Evolutionary conservation across 2,888 invertebrate species (phyloP).

Genomic region (Osmoderma eremita): DNA sequence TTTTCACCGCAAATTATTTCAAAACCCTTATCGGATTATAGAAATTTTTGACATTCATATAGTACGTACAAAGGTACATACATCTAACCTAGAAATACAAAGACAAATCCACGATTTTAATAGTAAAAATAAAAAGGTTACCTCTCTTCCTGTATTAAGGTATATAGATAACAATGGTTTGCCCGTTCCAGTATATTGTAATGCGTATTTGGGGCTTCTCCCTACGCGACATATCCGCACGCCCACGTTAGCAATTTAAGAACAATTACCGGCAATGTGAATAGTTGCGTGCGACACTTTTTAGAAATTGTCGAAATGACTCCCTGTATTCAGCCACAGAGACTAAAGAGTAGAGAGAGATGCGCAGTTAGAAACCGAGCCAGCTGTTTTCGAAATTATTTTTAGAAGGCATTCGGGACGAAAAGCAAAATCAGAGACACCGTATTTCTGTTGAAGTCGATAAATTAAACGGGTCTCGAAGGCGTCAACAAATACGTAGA

Average conservation of each 20-base stretch:
- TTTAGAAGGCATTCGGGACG: constrained; percentile 26
- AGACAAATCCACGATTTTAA: too few relatives aligned
- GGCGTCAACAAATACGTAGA: not conserved
- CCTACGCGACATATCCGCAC: constrained; percentile 71
- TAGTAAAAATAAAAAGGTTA: constrained; percentile 17
- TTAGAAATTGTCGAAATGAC: constrained; percentile 11
- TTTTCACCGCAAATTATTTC: too few relatives aligned
- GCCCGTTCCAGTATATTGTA: constrained; percentile 74
- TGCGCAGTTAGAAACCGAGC: constrained; percentile 21
- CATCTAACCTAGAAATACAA: too few relatives aligned
- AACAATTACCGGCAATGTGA: constrained; percentile 24
- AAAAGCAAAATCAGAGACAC: constrained; percentile 25
- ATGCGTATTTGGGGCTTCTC: constrained; percentile 74
- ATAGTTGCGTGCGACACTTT: constrained; percentile 26
- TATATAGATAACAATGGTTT: constrained; percentile 74
- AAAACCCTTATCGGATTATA: too few relatives aligned
- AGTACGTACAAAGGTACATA: too few relatives aligned
- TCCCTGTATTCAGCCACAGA: constrained; percentile 22
- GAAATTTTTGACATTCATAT: too few relatives aligned
- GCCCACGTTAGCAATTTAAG: constrained; percentile 24
- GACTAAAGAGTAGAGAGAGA: constrained; percentile 7
- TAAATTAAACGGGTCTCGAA: not conserved
- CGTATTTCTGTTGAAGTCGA: constrained; percentile 12
- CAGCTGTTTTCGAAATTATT: constrained; percentile 34
- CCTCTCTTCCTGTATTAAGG: constrained; percentile 47